A percentile compares a stretch with the other conserved stretches of the same genome.
phyloP scores from a whole-genome alignment of 2,113 vertebrate genomes.

The Morphnarchus princeps region DNA sequence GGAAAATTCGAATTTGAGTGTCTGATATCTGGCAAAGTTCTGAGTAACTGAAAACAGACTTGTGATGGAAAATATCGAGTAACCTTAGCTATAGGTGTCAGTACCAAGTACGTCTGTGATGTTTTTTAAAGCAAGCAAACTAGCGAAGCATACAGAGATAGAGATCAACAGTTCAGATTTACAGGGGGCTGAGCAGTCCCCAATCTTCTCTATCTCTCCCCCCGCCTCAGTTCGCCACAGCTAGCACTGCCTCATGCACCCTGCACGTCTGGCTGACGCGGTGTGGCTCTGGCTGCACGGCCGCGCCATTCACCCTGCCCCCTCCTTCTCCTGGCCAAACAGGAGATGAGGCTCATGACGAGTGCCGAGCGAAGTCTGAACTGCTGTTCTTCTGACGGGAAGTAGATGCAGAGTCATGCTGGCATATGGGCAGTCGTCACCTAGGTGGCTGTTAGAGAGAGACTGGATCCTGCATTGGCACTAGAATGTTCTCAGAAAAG shows the following conservation, averaged over 20 bases:
- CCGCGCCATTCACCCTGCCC: constrained; percentile 21
- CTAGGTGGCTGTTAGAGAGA: constrained; percentile 27
- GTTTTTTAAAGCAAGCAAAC: constrained; percentile 7
- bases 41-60: constrained; percentile 50
- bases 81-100: constrained; percentile 25
- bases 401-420: constrained; percentile 58
- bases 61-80: constrained; percentile 47
- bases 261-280: background rate
- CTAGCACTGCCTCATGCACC: background rate
- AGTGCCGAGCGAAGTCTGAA: background rate
- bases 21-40: constrained; percentile 27
- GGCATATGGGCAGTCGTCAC: constrained; percentile 34
- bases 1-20: background rate
- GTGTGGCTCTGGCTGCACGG: background rate
- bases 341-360: background rate
- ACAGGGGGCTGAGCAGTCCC: background rate
- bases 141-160: background rate
- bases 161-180: background rate
- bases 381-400: background rate
- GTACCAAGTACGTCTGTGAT: background rate
- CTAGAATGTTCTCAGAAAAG: background rate
- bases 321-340: constrained; percentile 29
- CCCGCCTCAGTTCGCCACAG: background rate
- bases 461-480: background rate
- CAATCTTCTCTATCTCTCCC: background rate